Evolutionary conservation across 2,888 invertebrate species (phyloP).

Genomic region (Diogma glabrata): DNA sequence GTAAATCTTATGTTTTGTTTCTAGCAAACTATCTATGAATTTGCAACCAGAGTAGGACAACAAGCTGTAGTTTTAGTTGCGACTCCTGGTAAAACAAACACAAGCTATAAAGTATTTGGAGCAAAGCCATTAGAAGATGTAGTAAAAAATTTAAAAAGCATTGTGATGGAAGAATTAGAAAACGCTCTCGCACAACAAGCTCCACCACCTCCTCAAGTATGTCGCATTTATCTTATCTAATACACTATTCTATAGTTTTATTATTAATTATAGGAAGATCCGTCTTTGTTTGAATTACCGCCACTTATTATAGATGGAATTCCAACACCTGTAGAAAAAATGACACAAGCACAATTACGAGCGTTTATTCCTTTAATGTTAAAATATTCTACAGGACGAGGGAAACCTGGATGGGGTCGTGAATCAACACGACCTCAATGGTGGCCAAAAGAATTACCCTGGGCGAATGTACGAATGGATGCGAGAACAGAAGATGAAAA

Average conservation of each 20-base stretch:
- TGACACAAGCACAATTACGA: constrained; percentile 94
- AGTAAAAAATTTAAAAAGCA: constrained; percentile 75
- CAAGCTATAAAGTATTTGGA: constrained; percentile 92
- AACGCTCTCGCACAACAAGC: constrained; percentile 86
- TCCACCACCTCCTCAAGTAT: constrained; percentile 51
- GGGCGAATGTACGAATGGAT: constrained; percentile 98
- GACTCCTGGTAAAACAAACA: constrained; percentile 91
- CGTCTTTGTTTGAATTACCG: constrained; percentile 88
- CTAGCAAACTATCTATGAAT: constrained; percentile 90
- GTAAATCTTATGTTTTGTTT: constrained; percentile 14
- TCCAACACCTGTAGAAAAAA: constrained; percentile 96
- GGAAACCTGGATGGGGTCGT: constrained; percentile 96
- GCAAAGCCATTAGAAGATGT: constrained; percentile 96
- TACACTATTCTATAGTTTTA: no score
- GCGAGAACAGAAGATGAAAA: constrained; percentile 93
- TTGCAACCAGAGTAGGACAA: constrained; percentile 92
- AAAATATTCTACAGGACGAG: constrained; percentile 91
- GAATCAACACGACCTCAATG: constrained; percentile 91
- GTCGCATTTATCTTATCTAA: no score
- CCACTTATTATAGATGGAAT: constrained; percentile 95
- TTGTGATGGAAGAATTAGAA: constrained; percentile 93
- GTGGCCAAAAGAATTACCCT: constrained; percentile 97
- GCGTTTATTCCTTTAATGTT: constrained; percentile 97
- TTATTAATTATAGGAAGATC: constrained; percentile 55
- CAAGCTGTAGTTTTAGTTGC: constrained; percentile 94